These are phyloP conservation scores for Darevskia nairensis DNA, from an alignment of 2,797 vertebrate genomes.

Conservation along the genomic window DNA sequence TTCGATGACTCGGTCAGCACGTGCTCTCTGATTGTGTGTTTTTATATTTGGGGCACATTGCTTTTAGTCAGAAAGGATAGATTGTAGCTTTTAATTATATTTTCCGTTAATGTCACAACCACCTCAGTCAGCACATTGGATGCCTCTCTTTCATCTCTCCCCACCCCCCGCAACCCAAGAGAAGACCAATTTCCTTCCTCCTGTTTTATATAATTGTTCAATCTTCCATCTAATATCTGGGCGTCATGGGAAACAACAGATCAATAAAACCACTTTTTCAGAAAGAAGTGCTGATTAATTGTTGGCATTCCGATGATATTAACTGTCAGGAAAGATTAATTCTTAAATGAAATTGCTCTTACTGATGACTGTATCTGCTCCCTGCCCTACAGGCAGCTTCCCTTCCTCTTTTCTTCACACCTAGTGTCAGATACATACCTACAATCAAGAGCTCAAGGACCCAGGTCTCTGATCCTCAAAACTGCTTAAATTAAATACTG, in stretches of 20 bases:
- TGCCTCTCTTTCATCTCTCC: not conserved
- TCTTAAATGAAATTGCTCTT: slow-evolving; percentile 60
- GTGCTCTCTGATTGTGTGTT: not conserved
- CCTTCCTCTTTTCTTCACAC: not conserved
- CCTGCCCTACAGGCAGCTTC: not conserved
- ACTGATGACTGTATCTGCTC: slow-evolving; percentile 11
- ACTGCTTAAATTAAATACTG: not conserved
- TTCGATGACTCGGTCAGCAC: not conserved
- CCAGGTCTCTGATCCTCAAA: not conserved
- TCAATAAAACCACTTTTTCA: slow-evolving; percentile 21
- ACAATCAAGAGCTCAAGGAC: not conserved
- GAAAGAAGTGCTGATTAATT: slow-evolving; percentile 46
- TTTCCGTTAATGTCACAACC: not conserved
- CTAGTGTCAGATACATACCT: not conserved
- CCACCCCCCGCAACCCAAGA: not conserved
- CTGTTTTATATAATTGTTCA: slow-evolving; percentile 54
- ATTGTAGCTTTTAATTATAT: not conserved
- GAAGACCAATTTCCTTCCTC: slow-evolving; percentile 48
- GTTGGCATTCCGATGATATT: slow-evolving; percentile 49
- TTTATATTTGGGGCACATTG: not conserved
- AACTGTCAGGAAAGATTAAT: slow-evolving; percentile 65
- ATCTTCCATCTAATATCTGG: slow-evolving; percentile 38
- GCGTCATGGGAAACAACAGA: not conserved
- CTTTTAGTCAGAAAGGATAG: not conserved
- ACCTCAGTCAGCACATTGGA: not conserved